phyloP scores from a whole-genome alignment of 2,113 vertebrate genomes.

The Poecile atricapillus region DNA sequence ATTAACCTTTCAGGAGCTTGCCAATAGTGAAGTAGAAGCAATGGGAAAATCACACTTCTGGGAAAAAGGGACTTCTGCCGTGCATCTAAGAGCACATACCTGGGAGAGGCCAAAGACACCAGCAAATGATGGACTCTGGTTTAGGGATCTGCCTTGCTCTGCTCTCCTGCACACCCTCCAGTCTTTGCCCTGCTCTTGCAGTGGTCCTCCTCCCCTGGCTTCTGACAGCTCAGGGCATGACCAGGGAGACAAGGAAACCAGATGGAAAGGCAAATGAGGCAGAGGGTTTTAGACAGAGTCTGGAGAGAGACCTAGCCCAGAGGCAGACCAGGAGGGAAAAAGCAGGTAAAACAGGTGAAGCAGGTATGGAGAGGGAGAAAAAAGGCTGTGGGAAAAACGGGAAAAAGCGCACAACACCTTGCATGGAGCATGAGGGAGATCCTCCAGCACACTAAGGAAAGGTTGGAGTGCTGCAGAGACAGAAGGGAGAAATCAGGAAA shows the following conservation, averaged over 20 bases:
- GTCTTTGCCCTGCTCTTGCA: neutral
- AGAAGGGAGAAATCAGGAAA: neutral
- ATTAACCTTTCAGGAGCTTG: constrained; percentile 56
- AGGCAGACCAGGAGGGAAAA: neutral
- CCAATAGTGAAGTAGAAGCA: neutral
- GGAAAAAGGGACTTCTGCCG: neutral
- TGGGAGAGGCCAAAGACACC: neutral
- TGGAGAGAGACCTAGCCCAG: constrained; percentile 27
- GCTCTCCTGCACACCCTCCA: neutral
- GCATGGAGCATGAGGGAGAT: rapidly evolving
- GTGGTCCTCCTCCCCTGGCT: neutral
- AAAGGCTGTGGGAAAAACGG: neutral
- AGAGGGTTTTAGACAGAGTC: neutral
- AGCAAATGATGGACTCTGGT: neutral
- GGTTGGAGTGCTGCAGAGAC: neutral
- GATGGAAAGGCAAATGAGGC: neutral
- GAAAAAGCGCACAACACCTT: neutral
- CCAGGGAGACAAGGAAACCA: constrained; percentile 14
- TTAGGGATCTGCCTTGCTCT: neutral
- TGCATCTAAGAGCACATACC: neutral
- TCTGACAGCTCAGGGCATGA: neutral
- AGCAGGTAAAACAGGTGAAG: constrained; percentile 51
- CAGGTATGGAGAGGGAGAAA: constrained; percentile 11
- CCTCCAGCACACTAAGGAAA: neutral
- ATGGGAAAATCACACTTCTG: neutral